Evolutionary conservation across 2,888 invertebrate species (phyloP), one percentile per base, ranked within the genome.

Genomic region (Electrophaes corylata): DNA sequence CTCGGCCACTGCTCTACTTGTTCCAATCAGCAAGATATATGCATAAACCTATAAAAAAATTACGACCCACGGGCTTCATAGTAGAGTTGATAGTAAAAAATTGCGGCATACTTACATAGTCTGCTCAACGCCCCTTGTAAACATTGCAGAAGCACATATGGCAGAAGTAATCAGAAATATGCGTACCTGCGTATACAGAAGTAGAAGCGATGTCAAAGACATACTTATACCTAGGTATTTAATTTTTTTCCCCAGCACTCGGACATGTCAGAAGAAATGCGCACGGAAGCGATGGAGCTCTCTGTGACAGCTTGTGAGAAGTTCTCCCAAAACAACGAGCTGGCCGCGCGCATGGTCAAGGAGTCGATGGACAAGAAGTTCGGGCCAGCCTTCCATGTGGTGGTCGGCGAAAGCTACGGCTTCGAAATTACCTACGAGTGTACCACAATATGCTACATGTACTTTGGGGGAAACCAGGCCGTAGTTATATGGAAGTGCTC

Each of bases 351-450:
- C 70, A 95, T 96, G 94, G 97, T 99, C 53, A 99, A 99, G 88
- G 98, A 99, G 74, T 94, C 95, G 43, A 95, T 99, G 96, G 99
- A 99, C 87, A 98, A 98, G 87, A 98, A 97, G 83, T 98, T 97
- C 84, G 98, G 98, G 2, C 95, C 97, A 0, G 96, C 97, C 58
- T 98, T 98, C 94, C 97, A 98, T 86, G 97, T 96, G n/a, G 96
- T 98, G 0, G 96, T 99, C 3, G 99, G 99, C 4, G 98, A 99
- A 92, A 97, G 97, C 58, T 98, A 95, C 88, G 98, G 98, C 43
- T 98, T 98, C 86, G 97, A 98, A 84, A 94, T 98, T 60, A 97
- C 97, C 1, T 97, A 98, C 82, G 98, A 98, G 90, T 95, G 96
- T 59, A 96, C 96, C 79, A 96, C 96, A 69, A 93, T 98, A 62